Conservation (phyloP, 2,888 invertebrate species). For the Hemistola chrysoprasaria region DNA sequence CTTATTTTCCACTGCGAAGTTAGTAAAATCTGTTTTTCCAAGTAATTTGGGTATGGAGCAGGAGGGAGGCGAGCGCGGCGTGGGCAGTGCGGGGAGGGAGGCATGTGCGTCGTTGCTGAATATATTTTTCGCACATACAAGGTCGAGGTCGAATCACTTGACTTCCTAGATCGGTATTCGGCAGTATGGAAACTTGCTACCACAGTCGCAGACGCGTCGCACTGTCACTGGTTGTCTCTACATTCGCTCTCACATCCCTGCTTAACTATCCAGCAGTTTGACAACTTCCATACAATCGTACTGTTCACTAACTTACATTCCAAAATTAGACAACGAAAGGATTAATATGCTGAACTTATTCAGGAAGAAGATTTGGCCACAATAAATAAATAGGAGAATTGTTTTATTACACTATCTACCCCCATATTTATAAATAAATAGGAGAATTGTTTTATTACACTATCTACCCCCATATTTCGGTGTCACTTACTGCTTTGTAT, state of each 20-base stretch:
- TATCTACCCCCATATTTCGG: too few relatives aligned
- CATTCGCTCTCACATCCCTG: conserved; percentile 16
- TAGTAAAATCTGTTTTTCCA: conserved; percentile 17
- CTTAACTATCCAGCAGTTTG: too few relatives aligned
- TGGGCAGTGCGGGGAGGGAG: conserved; percentile 33
- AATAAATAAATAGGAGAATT: too few relatives aligned
- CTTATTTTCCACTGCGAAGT: conserved; percentile 9
- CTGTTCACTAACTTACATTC: too few relatives aligned
- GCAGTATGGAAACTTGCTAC: conserved; percentile 28
- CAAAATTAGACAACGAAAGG: too few relatives aligned
- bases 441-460: too few relatives aligned
- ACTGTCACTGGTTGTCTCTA: conserved; percentile 19
- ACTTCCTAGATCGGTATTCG: conserved; percentile 72
- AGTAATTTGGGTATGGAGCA: conserved; percentile 13
- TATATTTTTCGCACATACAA: conserved; percentile 74
- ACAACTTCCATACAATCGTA: too few relatives aligned
- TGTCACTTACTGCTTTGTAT: neutral
- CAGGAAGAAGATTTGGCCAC: too few relatives aligned
- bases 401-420: too few relatives aligned
- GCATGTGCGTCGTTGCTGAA: conserved; percentile 59
- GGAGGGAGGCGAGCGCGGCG: conserved; percentile 19
- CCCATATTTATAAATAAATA: too few relatives aligned
- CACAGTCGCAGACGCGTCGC: conserved; percentile 29
- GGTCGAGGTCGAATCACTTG: conserved; percentile 75
- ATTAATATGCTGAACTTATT: too few relatives aligned